phyloP scores from a whole-genome alignment of 2,888 invertebrate genomes.

The Pyrrhia umbra region DNA sequence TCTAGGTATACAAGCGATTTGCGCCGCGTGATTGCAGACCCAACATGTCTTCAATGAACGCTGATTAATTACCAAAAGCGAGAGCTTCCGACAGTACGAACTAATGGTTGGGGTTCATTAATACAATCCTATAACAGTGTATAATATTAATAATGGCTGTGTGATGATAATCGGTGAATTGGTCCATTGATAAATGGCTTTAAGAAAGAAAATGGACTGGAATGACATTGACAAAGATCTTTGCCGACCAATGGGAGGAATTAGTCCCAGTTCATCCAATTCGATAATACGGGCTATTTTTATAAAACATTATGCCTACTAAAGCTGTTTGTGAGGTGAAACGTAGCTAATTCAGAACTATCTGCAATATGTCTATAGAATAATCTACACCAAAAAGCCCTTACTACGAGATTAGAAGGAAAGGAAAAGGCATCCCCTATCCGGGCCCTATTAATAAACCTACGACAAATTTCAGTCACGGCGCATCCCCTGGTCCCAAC shows the following conservation, averaged over 20 bases:
- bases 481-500: conserved; percentile 65
- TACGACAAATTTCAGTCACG: conserved; percentile 79
- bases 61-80: conserved; percentile 32
- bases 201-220: neutral
- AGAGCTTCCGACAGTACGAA: conserved; percentile 20
- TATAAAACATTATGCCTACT: neutral
- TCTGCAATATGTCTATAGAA: conserved; percentile 19
- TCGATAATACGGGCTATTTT: neutral
- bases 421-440: conserved; percentile 18
- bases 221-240: too few relatives aligned
- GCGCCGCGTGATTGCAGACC: conserved; percentile 43
- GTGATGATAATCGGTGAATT: neutral
- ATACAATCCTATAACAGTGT: neutral
- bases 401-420: conserved; percentile 15
- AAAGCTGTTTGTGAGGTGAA: neutral
- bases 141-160: neutral
- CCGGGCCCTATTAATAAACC: conserved; percentile 67
- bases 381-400: conserved; percentile 29
- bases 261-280: too few relatives aligned
- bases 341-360: neutral
- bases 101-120: conserved; percentile 21
- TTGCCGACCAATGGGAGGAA: too few relatives aligned
- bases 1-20: conserved; percentile 18
- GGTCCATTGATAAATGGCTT: neutral
- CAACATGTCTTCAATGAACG: conserved; percentile 45